These are phyloP conservation scores for Cyphotilapia sp. DNA, from an alignment of 2,113 vertebrate genomes.

Conservation along the genomic window DNA sequence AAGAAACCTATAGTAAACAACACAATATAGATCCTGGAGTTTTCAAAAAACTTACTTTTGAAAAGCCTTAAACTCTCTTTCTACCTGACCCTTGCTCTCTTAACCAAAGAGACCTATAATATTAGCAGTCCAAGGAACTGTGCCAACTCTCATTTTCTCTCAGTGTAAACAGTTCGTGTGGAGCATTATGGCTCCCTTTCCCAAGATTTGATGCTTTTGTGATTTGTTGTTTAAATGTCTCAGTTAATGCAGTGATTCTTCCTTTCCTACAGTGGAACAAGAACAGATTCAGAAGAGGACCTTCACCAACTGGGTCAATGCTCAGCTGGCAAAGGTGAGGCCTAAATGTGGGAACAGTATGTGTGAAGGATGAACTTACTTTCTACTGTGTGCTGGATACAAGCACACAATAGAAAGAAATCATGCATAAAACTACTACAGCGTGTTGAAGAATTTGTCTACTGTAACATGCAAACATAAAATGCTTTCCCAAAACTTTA, in stretches of 20 bases:
- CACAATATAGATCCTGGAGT: not conserved
- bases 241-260: not conserved
- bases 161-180: not conserved
- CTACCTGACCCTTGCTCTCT: not conserved
- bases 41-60: not conserved
- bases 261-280: slow-evolving; percentile 77
- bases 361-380: not conserved
- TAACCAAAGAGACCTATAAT: not conserved
- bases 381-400: not conserved
- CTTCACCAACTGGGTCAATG: slow-evolving; percentile 96
- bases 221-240: not conserved
- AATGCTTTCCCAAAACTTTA: not conserved
- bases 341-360: not conserved
- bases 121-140: not conserved
- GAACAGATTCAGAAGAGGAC: slow-evolving; percentile 93
- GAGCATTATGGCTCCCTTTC: too few relatives aligned
- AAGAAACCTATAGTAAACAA: not conserved
- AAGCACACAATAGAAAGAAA: not conserved
- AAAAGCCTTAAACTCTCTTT: not conserved
- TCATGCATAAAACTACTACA: accelerated
- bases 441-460: not conserved
- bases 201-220: not conserved
- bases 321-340: slow-evolving; percentile 86
- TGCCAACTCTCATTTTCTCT: not conserved
- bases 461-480: not conserved